Base-by-base conservation (phyloP, 2,113 vertebrate genomes). In the Rhea americana region DNA sequence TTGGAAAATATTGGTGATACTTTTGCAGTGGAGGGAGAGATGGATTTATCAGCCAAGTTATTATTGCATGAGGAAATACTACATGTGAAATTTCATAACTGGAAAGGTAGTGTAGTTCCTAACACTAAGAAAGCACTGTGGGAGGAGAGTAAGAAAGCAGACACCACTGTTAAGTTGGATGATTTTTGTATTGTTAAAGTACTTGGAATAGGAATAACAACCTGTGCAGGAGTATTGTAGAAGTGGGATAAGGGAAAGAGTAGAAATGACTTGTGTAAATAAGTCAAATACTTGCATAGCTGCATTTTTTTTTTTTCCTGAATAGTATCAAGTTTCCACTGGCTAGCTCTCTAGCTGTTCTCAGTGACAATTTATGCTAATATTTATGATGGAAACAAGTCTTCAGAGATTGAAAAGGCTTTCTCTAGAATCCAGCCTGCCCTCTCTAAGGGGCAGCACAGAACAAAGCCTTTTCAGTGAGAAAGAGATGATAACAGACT, bases 81-180 rank as follows among this genome's bases (percentile, higher is more conserved):
- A 5, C 15, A 8, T 6, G 25, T n/a, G 71, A 58, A 62, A 67
- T 21, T 7, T 16, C 51, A 15, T 13, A 53, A 63, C 43, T 26
- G 13, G 28, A 14, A 63, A 35, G 11, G 11, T 6, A 35, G 35
- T 3, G 12, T 45, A 26, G 58, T 10, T 58, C 24, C 17, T 15
- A 14, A 37, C 8, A 5, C 1, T 0, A 13, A 68, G 59, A 25
- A 80, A 87, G 82, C 0, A 1, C 16, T n/a, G 37, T 16, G 2
- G 8, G 37, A 63, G 39, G 43, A n/a, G 58, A 61, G 65, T 16
- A 56, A 39, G 43, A 50, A 61, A 43, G 45, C n/a, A 68, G 83
- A 5, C 1, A 1, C 19, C 35, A 58, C 67, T 77, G 13, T 35
- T 63, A 63, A 89, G 12, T 4, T 4, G 4, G 63, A 30, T 37